A percentile compares a stretch with the other conserved stretches of the same genome.
Evolutionary conservation across 2,888 invertebrate species (phyloP).

Genomic region (Clistopyga incitator): DNA sequence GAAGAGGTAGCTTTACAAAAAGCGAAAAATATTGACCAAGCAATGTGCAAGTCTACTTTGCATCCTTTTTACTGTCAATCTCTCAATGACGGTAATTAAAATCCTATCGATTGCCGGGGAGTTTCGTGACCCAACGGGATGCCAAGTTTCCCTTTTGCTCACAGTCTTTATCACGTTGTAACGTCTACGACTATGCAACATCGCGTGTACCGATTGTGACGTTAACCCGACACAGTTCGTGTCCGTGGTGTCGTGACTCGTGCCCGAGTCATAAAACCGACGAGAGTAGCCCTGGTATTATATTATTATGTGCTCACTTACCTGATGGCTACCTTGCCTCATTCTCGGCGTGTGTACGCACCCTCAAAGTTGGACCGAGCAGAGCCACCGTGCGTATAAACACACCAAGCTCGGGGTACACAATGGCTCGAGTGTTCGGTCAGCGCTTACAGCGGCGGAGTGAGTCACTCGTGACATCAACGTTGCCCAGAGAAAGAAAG

Average conservation of each 20-base stretch:
- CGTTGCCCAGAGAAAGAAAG: background rate
- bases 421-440: slow-evolving; percentile 72
- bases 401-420: slow-evolving; percentile 55
- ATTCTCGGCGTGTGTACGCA: slow-evolving; percentile 63
- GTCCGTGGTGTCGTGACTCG: slow-evolving; percentile 28
- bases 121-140: slow-evolving; percentile 13
- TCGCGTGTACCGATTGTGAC: slow-evolving; percentile 30
- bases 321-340: background rate
- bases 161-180: slow-evolving; percentile 13
- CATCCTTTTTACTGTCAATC: background rate
- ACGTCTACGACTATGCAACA: background rate
- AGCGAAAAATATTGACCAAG: no score
- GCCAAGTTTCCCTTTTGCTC: background rate
- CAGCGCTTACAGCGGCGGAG: slow-evolving; percentile 44
- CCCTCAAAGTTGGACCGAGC: slow-evolving; percentile 70
- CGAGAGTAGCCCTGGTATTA: background rate
- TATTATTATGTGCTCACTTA: slow-evolving; percentile 11
- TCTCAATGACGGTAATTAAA: background rate
- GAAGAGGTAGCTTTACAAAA: no score
- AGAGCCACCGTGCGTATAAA: background rate
- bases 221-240: slow-evolving; percentile 37
- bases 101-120: background rate
- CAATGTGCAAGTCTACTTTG: no score
- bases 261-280: slow-evolving; percentile 13
- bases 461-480: slow-evolving; percentile 66